A percentile compares a stretch with the other conserved stretches of the same genome.
These are phyloP conservation scores for Cheilosia vulpina DNA, from an alignment of 2,888 invertebrate genomes.

Conservation along the genomic window DNA sequence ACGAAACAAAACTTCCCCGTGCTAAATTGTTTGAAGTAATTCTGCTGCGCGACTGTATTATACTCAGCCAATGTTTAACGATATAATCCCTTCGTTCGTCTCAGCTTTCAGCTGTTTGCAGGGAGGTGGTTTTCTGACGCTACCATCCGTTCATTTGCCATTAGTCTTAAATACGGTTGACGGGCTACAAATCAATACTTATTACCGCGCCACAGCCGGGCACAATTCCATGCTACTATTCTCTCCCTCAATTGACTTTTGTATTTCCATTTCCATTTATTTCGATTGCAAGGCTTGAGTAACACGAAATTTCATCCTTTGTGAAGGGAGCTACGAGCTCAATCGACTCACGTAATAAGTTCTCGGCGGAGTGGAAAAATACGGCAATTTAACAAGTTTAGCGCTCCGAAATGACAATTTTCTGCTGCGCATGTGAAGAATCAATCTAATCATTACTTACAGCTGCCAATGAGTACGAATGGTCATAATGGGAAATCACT, in stretches of 20 bases:
- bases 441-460: background rate
- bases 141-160: slow-evolving; percentile 4
- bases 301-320: background rate
- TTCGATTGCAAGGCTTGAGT: slow-evolving; percentile 23
- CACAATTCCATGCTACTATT: slow-evolving; percentile 31
- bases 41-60: slow-evolving; percentile 16
- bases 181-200: slow-evolving; percentile 63
- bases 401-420: background rate
- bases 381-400: no score
- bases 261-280: slow-evolving; percentile 31
- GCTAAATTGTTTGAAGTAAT: slow-evolving; percentile 58
- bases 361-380: background rate
- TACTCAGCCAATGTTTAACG: slow-evolving; percentile 48
- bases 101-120: slow-evolving; percentile 33
- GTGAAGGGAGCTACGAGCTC: background rate
- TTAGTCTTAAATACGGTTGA: slow-evolving; percentile 50
- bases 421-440: background rate
- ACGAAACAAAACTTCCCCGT: slow-evolving; percentile 26
- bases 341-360: background rate
- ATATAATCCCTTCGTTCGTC: slow-evolving; percentile 57
- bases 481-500: background rate
- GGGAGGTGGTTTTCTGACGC: background rate
- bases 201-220: slow-evolving; percentile 24
- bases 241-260: slow-evolving; percentile 65
- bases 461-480: background rate